Percentiles rank a stretch among this genome's conserved stretches.
Evolutionary conservation across 92 coral and sea anemone species (phyloP).

Genomic region (Pocillopora grandis): DNA sequence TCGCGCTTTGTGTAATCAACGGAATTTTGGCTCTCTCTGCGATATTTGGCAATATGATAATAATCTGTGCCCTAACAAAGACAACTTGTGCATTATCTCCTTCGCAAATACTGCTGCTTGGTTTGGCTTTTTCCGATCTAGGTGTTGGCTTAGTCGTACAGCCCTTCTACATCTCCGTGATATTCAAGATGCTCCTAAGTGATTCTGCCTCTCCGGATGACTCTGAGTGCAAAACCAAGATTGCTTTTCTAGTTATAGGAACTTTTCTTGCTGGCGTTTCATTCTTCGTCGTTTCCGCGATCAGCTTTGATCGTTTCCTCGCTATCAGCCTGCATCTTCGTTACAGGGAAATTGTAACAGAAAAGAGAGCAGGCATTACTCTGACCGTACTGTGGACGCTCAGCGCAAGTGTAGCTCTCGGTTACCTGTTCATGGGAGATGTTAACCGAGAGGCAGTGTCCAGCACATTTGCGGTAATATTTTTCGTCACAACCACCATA

Average conservation of each 20-base stretch:
- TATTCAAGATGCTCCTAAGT: neutral
- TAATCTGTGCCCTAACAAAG: neutral
- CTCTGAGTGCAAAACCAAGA: constrained; percentile 1
- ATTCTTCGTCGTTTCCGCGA: neutral
- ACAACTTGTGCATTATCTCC: neutral
- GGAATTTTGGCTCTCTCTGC: neutral
- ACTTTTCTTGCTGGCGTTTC: constrained; percentile 11
- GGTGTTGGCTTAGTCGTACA: constrained; percentile 11
- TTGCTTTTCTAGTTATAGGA: constrained; percentile 19
- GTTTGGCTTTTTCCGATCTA: constrained; percentile 22
- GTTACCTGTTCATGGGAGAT: constrained; percentile 19
- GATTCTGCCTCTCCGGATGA: neutral
- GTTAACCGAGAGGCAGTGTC: constrained; percentile 12
- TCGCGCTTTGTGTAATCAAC: neutral
- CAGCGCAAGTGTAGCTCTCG: neutral
- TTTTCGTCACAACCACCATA: constrained; percentile 9
- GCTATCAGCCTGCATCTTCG: constrained; percentile 19
- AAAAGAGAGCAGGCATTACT: neutral
- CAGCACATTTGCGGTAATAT: neutral
- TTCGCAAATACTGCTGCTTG: constrained; percentile 18
- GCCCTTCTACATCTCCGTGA: constrained; percentile 5
- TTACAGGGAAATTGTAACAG: constrained; percentile 19
- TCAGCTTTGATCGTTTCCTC: constrained; percentile 14
- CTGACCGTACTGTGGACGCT: constrained; percentile 3
- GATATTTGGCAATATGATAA: neutral